phyloP scores from a whole-genome alignment of 2,797 vertebrate genomes.

The Acanthopagrus latus region DNA sequence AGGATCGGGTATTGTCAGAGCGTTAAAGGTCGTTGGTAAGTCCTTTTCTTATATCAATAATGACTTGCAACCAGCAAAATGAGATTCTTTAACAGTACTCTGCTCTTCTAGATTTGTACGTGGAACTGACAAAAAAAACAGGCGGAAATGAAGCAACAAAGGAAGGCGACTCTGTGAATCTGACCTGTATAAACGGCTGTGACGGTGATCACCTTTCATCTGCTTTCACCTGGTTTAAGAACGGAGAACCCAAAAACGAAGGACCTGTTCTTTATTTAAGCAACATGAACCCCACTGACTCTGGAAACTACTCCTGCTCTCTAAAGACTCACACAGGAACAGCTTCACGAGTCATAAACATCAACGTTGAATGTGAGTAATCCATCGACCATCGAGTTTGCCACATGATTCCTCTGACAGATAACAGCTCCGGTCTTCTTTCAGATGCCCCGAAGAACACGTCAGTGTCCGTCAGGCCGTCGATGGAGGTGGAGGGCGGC shows the following conservation, averaged over 20 bases:
- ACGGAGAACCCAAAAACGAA: constrained; percentile 26
- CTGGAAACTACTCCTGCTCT: constrained; percentile 66
- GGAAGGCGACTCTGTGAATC: constrained; percentile 52
- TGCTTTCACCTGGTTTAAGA: constrained; percentile 56
- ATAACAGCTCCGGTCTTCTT: constrained; percentile 3
- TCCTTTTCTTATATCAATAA: constrained; percentile 57
- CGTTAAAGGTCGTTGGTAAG: constrained; percentile 73
- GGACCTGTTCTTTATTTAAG: constrained; percentile 32
- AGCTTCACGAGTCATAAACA: constrained; percentile 21
- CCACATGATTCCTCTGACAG: too few species aligned
- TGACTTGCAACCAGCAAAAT: not conserved
- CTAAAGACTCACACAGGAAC: constrained; percentile 15
- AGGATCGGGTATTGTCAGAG: constrained; percentile 39
- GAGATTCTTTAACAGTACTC: not conserved
- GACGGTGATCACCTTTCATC: not conserved
- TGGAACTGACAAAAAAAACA: not conserved
- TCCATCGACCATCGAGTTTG: too few species aligned
- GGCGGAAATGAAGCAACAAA: not conserved
- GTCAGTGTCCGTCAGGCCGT: constrained; percentile 24
- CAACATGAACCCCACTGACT: constrained; percentile 41
- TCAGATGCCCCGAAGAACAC: constrained; percentile 64
- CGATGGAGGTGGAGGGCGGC: not conserved
- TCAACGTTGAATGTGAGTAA: constrained; percentile 67
- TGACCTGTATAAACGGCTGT: constrained; percentile 54
- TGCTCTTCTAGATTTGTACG: constrained; percentile 34